These are phyloP conservation scores for Beris morrisii DNA, from an alignment of 2,888 invertebrate genomes.

Conservation along the genomic window DNA sequence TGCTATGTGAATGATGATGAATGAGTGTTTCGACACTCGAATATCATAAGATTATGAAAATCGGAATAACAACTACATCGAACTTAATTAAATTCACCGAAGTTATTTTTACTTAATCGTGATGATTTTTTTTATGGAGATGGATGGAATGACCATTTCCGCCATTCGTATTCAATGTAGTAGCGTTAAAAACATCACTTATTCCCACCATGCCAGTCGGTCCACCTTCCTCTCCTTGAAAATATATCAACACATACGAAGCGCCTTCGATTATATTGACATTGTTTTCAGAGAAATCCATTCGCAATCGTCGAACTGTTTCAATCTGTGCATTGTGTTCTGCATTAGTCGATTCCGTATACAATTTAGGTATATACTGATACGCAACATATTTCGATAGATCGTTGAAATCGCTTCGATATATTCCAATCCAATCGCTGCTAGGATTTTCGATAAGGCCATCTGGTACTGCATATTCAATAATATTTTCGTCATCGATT, in stretches of 20 bases:
- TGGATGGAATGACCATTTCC: too few species aligned
- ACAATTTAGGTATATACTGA: constrained; percentile 59
- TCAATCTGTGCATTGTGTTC: neutral
- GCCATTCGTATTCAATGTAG: too few species aligned
- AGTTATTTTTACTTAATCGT: too few species aligned
- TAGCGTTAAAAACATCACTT: constrained; percentile 17
- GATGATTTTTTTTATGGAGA: too few species aligned
- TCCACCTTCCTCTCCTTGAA: constrained; percentile 31
- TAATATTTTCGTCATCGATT: constrained; percentile 61
- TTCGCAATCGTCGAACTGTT: constrained; percentile 4
- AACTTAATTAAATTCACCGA: too few species aligned
- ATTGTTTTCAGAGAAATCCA: constrained; percentile 38
- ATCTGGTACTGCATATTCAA: constrained; percentile 39
- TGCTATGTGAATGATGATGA: too few species aligned
- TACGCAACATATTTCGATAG: constrained; percentile 80
- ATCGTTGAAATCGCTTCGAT: constrained; percentile 73
- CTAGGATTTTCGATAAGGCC: constrained; percentile 57
- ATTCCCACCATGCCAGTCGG: constrained; percentile 22
- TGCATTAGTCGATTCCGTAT: neutral
- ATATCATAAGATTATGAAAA: too few species aligned
- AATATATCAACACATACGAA: constrained; percentile 37
- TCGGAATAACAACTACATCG: too few species aligned
- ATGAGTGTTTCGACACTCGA: too few species aligned
- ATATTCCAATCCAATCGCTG: constrained; percentile 84
- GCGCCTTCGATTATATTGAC: constrained; percentile 33